Conservation (phyloP, 2,113 vertebrate genomes). For the Pica pica region DNA sequence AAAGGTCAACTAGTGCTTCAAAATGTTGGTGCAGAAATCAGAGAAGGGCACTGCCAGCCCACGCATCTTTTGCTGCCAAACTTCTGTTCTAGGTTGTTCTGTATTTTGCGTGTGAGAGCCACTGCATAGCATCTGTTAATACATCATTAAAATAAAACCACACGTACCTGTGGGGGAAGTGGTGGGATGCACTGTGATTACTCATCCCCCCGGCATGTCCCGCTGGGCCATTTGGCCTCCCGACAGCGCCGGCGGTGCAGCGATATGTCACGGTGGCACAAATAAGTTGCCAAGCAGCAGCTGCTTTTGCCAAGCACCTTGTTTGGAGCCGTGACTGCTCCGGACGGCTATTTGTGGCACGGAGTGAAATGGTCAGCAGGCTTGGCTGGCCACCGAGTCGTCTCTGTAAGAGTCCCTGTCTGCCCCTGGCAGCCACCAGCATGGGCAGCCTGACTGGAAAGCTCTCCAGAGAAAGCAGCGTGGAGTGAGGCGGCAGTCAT, state of each 20-base stretch:
- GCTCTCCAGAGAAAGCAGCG: neutral
- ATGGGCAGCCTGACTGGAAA: neutral
- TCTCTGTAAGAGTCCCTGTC: conserved; percentile 59
- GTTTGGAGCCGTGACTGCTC: conserved; percentile 72
- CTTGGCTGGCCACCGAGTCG: neutral
- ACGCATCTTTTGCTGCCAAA: neutral
- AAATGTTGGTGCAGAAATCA: neutral
- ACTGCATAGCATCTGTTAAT: neutral
- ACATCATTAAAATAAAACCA: neutral
- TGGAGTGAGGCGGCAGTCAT: neutral
- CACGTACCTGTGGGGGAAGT: neutral
- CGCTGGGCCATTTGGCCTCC: rapidly evolving
- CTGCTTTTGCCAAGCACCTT: conserved; percentile 73
- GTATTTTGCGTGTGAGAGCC: neutral
- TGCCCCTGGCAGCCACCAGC: neutral
- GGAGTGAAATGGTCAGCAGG: conserved; percentile 33
- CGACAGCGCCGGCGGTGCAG: neutral
- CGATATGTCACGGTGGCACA: neutral
- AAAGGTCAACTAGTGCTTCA: neutral
- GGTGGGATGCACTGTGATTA: neutral
- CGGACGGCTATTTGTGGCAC: conserved; percentile 77
- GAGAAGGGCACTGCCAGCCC: neutral
- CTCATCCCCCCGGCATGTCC: neutral
- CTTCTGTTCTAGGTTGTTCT: neutral
- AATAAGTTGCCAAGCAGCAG: conserved; percentile 57